These are phyloP conservation scores for Proisotoma minuta DNA, from an alignment of 2,888 invertebrate species.

Conservation along the genomic window DNA sequence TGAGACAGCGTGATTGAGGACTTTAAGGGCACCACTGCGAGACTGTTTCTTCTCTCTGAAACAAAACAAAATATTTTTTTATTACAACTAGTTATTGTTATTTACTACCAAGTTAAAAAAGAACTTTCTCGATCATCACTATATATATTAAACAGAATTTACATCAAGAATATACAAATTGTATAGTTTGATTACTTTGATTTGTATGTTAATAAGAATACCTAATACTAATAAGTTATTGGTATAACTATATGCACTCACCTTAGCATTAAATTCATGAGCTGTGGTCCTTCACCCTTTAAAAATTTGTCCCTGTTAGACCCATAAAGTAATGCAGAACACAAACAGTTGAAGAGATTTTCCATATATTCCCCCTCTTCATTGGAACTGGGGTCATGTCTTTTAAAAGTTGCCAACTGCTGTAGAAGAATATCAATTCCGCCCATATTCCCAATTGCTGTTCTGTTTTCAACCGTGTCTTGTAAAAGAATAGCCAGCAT, in stretches of 20 bases:
- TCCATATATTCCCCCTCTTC: constrained; percentile 99
- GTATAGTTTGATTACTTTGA: background rate
- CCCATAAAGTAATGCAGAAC: constrained; percentile 83
- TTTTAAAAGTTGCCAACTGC: constrained; percentile 89
- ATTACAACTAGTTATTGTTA: background rate
- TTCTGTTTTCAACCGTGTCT: constrained; percentile 75
- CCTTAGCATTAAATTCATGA: constrained; percentile 98
- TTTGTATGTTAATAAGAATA: background rate
- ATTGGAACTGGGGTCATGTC: constrained; percentile 81
- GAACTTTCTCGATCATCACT: no score
- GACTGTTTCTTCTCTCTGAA: constrained; percentile 89
- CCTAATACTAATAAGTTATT: no score
- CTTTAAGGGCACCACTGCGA: constrained; percentile 91
- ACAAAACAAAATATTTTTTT: background rate
- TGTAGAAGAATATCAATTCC: constrained; percentile 94
- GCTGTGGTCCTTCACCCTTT: constrained; percentile 92
- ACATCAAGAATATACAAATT: no score
- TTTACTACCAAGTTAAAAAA: background rate
- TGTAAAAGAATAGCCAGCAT: constrained; percentile 92
- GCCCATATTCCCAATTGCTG: constrained; percentile 81
- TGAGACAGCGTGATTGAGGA: constrained; percentile 94
- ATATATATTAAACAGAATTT: no score
- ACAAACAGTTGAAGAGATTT: constrained; percentile 92
- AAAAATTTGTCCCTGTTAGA: constrained; percentile 88
- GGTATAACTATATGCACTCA: no score